Conservation (phyloP, 2,888 invertebrate species). For the Drosophila greeni region DNA sequence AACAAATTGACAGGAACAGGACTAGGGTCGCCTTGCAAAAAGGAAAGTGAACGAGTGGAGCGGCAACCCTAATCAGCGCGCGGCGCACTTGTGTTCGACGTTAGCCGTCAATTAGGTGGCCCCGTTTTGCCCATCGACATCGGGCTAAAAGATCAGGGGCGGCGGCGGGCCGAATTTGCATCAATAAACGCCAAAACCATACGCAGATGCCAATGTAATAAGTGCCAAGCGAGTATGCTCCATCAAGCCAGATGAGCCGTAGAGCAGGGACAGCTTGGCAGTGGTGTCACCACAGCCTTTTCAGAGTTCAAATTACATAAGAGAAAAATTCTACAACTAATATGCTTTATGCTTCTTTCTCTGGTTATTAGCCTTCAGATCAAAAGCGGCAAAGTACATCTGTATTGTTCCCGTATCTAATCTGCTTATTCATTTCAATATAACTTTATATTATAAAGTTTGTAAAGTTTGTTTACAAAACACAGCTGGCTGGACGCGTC, state of each 20-base stretch:
- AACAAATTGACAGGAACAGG: conserved; percentile 63
- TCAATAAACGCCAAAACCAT: conserved; percentile 74
- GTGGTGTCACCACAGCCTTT: background rate
- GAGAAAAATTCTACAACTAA: background rate
- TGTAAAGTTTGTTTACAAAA: too few species aligned
- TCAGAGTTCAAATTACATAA: background rate
- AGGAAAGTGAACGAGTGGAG: conserved; percentile 9
- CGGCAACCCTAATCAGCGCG: conserved; percentile 67
- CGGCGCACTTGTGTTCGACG: conserved; percentile 68
- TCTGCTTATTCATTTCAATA: too few species aligned
- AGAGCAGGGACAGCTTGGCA: background rate
- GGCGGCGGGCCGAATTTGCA: conserved; percentile 59
- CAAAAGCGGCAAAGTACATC: too few species aligned
- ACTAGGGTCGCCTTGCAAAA: conserved; percentile 14
- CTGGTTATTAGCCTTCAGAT: too few species aligned
- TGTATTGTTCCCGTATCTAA: too few species aligned
- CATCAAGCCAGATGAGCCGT: conserved; percentile 56
- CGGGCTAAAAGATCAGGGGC: conserved; percentile 32
- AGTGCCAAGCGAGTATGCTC: conserved; percentile 69
- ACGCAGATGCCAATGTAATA: conserved; percentile 72
- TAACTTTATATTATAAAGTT: too few species aligned
- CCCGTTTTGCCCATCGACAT: conserved; percentile 18
- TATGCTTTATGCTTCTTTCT: too few species aligned
- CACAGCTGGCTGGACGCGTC: too few species aligned
- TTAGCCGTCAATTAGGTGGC: conserved; percentile 69